Conservation (phyloP, 2,888 invertebrate species). For the Diarsia rubi region DNA sequence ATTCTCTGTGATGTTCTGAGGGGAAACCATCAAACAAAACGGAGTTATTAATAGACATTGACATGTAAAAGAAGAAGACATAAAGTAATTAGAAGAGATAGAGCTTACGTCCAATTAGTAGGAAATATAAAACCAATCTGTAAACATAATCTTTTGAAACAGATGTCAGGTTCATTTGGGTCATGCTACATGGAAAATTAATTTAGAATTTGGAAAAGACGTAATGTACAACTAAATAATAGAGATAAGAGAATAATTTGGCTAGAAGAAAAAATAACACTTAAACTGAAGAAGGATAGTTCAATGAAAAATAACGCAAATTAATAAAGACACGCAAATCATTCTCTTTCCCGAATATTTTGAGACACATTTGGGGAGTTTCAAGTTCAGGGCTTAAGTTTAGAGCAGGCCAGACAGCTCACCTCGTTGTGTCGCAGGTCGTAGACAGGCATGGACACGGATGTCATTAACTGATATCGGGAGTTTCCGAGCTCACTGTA, state of each 20-base stretch:
- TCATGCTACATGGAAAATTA: slow-evolving; percentile 84
- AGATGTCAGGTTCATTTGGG: slow-evolving; percentile 73
- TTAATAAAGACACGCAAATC: slow-evolving; percentile 46
- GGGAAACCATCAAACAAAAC: slow-evolving; percentile 92
- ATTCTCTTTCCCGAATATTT: slow-evolving; percentile 63
- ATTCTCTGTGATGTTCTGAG: slow-evolving; percentile 99
- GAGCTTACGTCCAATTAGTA: slow-evolving; percentile 87
- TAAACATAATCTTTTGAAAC: slow-evolving; percentile 80
- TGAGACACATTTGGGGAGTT: slow-evolving; percentile 65
- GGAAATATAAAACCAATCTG: slow-evolving; percentile 86
- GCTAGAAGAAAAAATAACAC: slow-evolving; percentile 59
- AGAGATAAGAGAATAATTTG: slow-evolving; percentile 71
- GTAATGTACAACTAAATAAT: slow-evolving; percentile 64
- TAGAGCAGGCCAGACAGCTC: slow-evolving; percentile 79
- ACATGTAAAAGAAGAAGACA: slow-evolving; percentile 74
- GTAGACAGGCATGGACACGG: slow-evolving; percentile 98
- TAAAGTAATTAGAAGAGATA: slow-evolving; percentile 75
- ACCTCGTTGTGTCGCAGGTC: slow-evolving; percentile 96
- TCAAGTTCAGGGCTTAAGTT: slow-evolving; percentile 54
- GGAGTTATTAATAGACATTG: slow-evolving; percentile 88
- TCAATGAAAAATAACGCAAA: slow-evolving; percentile 47
- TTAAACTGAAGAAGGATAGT: slow-evolving; percentile 43
- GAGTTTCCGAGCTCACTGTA: slow-evolving; percentile 91
- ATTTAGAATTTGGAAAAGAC: slow-evolving; percentile 80
- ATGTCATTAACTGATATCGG: slow-evolving; percentile 96